Conservation (phyloP, 30 jellyfish, hydroid and myxozoan genomes). For the Pseudorhiza aurosa region DNA sequence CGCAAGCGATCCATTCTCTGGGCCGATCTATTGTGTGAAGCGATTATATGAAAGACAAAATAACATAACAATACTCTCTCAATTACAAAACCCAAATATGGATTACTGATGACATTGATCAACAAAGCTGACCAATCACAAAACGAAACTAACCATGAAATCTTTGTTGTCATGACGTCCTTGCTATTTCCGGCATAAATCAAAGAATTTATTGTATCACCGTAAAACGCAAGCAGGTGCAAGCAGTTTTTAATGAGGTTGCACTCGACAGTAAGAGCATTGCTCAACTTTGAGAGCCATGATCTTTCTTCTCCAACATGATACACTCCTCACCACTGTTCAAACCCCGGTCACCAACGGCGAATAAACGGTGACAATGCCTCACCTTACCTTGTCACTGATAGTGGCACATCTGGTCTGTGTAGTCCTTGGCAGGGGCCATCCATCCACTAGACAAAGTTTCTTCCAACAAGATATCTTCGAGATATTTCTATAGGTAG, state of each 20-base stretch:
- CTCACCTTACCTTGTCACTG: too few species aligned
- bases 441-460: too few species aligned
- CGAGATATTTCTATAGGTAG: too few species aligned
- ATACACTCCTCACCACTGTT: too few species aligned
- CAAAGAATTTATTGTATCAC: conserved; percentile 71
- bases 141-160: conserved; percentile 64
- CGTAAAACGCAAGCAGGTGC: conserved; percentile 68
- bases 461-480: too few species aligned
- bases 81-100: conserved; percentile 75
- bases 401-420: too few species aligned
- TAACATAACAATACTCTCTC: conserved; percentile 77
- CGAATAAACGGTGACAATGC: too few species aligned
- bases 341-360: too few species aligned
- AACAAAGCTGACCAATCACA: conserved; percentile 64
- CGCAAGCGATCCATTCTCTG: conserved; percentile 36
- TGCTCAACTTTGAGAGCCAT: too few species aligned
- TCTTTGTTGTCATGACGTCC: conserved; percentile 68
- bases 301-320: too few species aligned
- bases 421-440: too few species aligned
- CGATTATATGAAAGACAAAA: conserved; percentile 61
- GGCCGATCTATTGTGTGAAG: conserved; percentile 48
- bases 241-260: conserved; percentile 20
- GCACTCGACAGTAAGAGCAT: conserved; percentile 1
- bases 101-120: conserved; percentile 68
- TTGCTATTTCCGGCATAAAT: conserved; percentile 67